Percentiles rank a stretch among this genome's conserved stretches.
phyloP scores from a whole-genome alignment of 2,888 invertebrate species.

The Spodoptera exigua region DNA sequence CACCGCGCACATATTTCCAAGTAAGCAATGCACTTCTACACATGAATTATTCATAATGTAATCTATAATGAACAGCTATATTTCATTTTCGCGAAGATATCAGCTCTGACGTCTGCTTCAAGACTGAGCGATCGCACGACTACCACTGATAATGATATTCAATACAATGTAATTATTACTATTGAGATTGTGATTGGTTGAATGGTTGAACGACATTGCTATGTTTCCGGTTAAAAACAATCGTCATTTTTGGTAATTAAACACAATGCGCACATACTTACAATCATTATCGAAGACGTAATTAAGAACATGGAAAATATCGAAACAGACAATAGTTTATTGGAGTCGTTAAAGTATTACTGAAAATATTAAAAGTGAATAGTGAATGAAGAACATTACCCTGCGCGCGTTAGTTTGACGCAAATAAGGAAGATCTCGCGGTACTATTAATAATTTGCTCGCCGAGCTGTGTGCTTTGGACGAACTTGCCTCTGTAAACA shows the following conservation, averaged over 20 bases:
- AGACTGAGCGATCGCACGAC: conserved; percentile 56
- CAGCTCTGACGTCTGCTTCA: conserved; percentile 62
- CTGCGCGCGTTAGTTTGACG: conserved; percentile 88
- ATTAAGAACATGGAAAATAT: conserved; percentile 3
- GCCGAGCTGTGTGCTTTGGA: conserved; percentile 77
- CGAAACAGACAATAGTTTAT: background rate
- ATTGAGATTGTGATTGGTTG: conserved; percentile 40
- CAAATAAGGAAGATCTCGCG: conserved; percentile 85
- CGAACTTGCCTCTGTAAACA: conserved; percentile 79
- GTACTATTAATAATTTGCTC: conserved; percentile 85
- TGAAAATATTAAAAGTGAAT: conserved; percentile 20
- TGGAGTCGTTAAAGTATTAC: background rate
- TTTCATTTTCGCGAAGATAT: conserved; percentile 54
- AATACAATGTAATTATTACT: conserved; percentile 45
- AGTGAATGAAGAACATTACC: conserved; percentile 67
- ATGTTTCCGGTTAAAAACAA: conserved; percentile 30
- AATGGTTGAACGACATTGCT: conserved; percentile 35
- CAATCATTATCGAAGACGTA: conserved; percentile 12
- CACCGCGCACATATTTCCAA: conserved; percentile 40
- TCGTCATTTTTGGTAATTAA: conserved; percentile 25
- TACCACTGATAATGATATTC: conserved; percentile 54
- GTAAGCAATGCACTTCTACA: conserved; percentile 42
- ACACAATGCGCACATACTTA: conserved; percentile 7
- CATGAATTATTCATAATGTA: conserved; percentile 57
- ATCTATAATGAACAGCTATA: conserved; percentile 49